Base-by-base conservation (phyloP, 1,140 invertebrate genomes). In the Palaemon carinicauda region DNA sequence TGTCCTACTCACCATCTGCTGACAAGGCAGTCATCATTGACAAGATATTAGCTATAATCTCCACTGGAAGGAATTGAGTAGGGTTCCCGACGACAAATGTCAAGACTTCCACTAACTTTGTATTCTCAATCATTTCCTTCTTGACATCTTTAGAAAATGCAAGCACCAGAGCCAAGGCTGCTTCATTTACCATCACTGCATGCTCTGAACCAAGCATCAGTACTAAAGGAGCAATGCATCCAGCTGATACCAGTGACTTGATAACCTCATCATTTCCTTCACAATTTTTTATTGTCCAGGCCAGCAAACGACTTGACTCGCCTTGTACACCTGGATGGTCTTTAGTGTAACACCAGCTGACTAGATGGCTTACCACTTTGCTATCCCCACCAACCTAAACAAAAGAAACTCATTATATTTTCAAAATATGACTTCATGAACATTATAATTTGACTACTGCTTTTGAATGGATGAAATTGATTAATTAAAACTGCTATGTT, bases 111-210 rank as follows among this genome's bases (percentile, higher is more conserved):
- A 51, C 31, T 21, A 86, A 54, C 24, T 80, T 79, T 19, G 83
- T 86, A 27, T 53, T 33, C 21, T 54, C 83, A 27, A 71, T 77
- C 14, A 71, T 65, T 50, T 80, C 77, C 15, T 50, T 41, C 51
- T 53, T 50, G 27, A 71, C 60, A 21, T n/a, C 75, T 21, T 41
- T 71, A 14, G 56, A 50, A 51, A 79, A 79, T 12, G 71, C 77
- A 1, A 86, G 65, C 17, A 53, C 74, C 33, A 86, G 51, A 19
- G 77, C 83, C 51, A 86, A 29, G 1, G 83, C 83, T 14, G 96
- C 96, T 92, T 97, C 96, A 91, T 96, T 97, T 91, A 97, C 96
- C 97, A 98, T 97, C 1, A 97, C 94, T 15, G 94, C 91, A 92
- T 97, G 95, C 89, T 96, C 94, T 5, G 95, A 95, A 0, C 94